Evolutionary conservation across 1,140 invertebrate genomes (phyloP), one percentile per base, ranked within the genome.

Genomic region (Potamilus streckersoni): DNA sequence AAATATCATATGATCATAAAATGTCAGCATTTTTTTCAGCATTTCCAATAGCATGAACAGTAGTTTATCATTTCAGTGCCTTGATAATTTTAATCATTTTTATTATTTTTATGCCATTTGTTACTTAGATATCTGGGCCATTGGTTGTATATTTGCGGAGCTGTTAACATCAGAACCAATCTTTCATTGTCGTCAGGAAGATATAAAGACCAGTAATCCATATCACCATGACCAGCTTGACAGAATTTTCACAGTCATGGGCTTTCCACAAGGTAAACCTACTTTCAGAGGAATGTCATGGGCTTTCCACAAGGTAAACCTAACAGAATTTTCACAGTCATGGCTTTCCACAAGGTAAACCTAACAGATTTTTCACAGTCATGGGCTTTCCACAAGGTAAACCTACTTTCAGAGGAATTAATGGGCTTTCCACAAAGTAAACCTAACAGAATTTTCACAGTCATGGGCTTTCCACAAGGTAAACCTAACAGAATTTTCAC

Each of bases 221-320:
- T 99, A 99, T 90, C 98, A 99, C 91, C 98, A 99, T 87, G 98
- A 99, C 91, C 98, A 99, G 89, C 91, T 99, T 68, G 97, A 99
- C 91, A 93, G 98, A 87, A 99, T 99, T 91, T 99, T 99, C 90
- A 98, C 97, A 92, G 98, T 99, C 0, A 99, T 99, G 98, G 98
- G 98, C 38, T 99, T 99, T 91, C 98, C 98, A 23, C 92, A 94
- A 87, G 90, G 90, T 90, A 81, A 73, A 67, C 38, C 27, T 27
- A 27, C 27, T 27, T 27, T 27, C 2, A 2, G 27, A 27, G 27
- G 27, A 27, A 27, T n/a, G n/a, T 4, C 4, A 38, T 38, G 38
- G n/a, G n/a, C n/a, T n/a, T n/a, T n/a, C n/a, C 23, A 23, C 23
- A 23, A 23, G 23, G 23, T 23, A 23, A 23, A 2, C 23, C 23